Conservation (phyloP, 2,888 invertebrate genomes). For the Meloe dianella region DNA sequence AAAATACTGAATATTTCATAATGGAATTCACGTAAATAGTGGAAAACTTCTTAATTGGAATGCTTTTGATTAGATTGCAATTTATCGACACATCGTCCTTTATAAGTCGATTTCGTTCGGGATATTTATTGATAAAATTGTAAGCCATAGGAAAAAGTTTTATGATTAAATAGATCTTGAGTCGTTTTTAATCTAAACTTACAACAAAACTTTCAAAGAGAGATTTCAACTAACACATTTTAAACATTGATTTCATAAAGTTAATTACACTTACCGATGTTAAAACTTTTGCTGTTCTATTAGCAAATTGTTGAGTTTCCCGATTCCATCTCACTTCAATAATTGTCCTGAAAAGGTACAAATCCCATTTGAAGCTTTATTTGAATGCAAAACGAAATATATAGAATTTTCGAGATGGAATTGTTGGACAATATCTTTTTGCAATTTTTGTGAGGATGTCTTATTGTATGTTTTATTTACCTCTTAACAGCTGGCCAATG, state of each 20-base stretch:
- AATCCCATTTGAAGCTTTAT: too few species aligned
- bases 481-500: conserved; percentile 73
- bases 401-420: too few species aligned
- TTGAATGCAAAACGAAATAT: too few species aligned
- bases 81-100: too few species aligned
- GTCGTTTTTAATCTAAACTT: conserved; percentile 20
- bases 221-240: conserved; percentile 30
- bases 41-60: not conserved
- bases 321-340: conserved; percentile 66
- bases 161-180: conserved; percentile 17
- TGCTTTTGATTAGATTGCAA: too few species aligned
- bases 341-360: conserved; percentile 60
- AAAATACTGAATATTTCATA: not conserved
- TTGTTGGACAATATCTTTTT: not conserved
- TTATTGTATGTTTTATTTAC: conserved; percentile 57
- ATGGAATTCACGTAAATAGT: not conserved
- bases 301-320: conserved; percentile 66
- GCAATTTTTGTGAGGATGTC: not conserved
- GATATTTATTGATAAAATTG: conserved; percentile 3
- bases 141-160: conserved; percentile 8
- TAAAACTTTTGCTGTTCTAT: conserved; percentile 66
- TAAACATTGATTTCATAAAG: conserved; percentile 34
- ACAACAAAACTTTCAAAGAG: conserved; percentile 4
- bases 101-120: too few species aligned
- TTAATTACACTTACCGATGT: conserved; percentile 62